Percentiles rank a stretch among this genome's conserved stretches.
phyloP scores from a whole-genome alignment of 1,140 invertebrate genomes.

The Caerostris darwini region DNA sequence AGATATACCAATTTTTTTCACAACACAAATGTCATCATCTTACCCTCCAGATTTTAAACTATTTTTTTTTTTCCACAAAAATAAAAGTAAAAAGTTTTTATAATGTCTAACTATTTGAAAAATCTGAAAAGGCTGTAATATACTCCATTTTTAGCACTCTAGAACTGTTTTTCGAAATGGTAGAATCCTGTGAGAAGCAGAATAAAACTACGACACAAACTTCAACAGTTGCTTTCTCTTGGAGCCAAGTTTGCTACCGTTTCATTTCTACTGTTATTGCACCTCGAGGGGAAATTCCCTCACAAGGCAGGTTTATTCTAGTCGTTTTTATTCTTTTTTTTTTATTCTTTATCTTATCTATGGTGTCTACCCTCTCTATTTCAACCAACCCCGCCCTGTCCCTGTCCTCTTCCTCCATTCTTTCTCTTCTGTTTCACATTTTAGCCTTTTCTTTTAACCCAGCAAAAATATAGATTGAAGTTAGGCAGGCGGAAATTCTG shows the following conservation, averaged over 20 bases:
- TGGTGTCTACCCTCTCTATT: neutral
- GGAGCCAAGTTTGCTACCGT: constrained; percentile 46
- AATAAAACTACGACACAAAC: constrained; percentile 22
- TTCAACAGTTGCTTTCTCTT: constrained; percentile 47
- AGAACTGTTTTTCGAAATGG: constrained; percentile 14
- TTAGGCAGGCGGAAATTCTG: neutral
- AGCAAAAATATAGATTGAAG: constrained; percentile 39
- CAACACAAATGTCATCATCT: no score
- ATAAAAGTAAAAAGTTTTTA: neutral
- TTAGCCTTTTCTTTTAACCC: constrained; percentile 53
- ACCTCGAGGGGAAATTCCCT: neutral
- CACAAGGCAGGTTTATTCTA: neutral
- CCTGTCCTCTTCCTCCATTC: neutral
- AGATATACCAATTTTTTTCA: neutral
- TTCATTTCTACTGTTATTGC: constrained; percentile 55
- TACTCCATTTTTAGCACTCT: constrained; percentile 28
- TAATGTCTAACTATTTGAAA: constrained; percentile 29
- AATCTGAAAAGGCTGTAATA: constrained; percentile 7
- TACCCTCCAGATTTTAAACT: no score
- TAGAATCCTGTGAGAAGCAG: neutral
- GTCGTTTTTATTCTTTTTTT: neutral
- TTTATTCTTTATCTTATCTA: constrained; percentile 41
- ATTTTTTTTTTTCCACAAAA: neutral
- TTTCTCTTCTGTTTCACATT: constrained; percentile 54
- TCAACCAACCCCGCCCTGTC: neutral